phyloP scores from a whole-genome alignment of 2,797 vertebrate genomes.

The Florisuga fusca region DNA sequence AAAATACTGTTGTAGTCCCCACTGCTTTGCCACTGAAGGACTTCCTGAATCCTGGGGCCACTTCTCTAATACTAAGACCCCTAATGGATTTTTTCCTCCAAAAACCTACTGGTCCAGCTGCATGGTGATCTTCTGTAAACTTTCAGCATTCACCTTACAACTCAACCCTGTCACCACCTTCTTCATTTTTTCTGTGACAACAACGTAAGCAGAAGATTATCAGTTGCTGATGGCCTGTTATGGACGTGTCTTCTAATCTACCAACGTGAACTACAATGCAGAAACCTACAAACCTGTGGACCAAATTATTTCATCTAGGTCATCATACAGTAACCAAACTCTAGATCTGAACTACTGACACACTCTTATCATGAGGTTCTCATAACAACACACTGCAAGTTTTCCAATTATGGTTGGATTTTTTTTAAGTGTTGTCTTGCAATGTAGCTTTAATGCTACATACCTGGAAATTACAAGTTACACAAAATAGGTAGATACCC shows the following conservation, averaged over 20 bases:
- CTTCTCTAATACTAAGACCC: background rate
- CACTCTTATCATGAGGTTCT: background rate
- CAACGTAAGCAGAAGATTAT: background rate
- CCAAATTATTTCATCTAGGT: background rate
- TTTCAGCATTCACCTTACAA: background rate
- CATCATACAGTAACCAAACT: background rate
- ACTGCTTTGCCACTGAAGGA: background rate
- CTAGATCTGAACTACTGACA: background rate
- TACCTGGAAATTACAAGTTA: background rate
- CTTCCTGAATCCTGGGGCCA: conserved; percentile 22
- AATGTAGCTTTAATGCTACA: background rate
- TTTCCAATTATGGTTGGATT: background rate
- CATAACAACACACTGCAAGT: background rate
- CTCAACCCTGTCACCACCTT: background rate
- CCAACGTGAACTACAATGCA: background rate
- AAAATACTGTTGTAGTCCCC: background rate
- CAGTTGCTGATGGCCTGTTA: background rate
- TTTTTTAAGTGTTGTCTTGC: background rate
- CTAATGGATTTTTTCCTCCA: background rate
- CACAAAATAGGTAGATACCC: background rate
- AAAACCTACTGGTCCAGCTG: background rate
- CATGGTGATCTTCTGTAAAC: background rate
- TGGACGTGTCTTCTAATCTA: background rate
- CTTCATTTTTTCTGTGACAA: background rate
- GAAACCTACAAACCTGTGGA: background rate